Evolutionary conservation across 2,888 invertebrate species (phyloP).

Genomic region (Muscina levida): DNA sequence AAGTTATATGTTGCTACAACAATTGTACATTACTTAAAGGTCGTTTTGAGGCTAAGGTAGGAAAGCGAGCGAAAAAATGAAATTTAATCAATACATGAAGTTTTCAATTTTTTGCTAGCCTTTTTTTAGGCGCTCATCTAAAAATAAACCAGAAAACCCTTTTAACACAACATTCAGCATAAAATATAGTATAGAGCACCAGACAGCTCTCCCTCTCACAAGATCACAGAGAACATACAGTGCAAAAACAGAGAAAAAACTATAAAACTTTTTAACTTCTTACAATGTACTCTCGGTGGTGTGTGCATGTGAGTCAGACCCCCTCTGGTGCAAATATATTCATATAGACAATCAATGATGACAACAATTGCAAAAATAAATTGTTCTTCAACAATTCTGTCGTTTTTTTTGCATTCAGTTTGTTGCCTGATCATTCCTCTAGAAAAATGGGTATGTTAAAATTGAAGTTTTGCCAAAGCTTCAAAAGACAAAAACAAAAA

Average conservation of each 20-base stretch:
- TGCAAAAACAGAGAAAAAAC: too few relatives aligned
- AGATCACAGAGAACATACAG: neutral
- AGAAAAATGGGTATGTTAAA: constrained; percentile 41
- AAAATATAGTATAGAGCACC: neutral
- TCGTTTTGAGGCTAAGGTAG: constrained; percentile 48
- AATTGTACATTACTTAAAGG: constrained; percentile 59
- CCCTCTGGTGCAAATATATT: constrained; percentile 78
- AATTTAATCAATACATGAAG: constrained; percentile 63
- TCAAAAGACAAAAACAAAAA: too few relatives aligned
- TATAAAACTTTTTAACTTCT: neutral
- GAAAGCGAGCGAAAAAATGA: constrained; percentile 26
- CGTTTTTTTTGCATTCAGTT: neutral
- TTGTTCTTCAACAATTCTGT: constrained; percentile 55
- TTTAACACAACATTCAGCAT: constrained; percentile 58
- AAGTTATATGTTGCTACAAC: constrained; percentile 54
- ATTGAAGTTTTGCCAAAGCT: constrained; percentile 33
- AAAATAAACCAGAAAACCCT: constrained; percentile 64
- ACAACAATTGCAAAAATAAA: constrained; percentile 74
- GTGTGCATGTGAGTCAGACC: constrained; percentile 67
- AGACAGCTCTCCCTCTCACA: neutral
- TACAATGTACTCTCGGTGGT: too few relatives aligned
- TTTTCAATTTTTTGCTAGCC: constrained; percentile 37
- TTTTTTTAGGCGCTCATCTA: constrained; percentile 45
- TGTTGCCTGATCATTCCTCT: constrained; percentile 11
- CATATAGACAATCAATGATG: constrained; percentile 79